These are phyloP conservation scores for Riparia riparia DNA, from an alignment of 2,113 vertebrate genomes.

Conservation along the genomic window DNA sequence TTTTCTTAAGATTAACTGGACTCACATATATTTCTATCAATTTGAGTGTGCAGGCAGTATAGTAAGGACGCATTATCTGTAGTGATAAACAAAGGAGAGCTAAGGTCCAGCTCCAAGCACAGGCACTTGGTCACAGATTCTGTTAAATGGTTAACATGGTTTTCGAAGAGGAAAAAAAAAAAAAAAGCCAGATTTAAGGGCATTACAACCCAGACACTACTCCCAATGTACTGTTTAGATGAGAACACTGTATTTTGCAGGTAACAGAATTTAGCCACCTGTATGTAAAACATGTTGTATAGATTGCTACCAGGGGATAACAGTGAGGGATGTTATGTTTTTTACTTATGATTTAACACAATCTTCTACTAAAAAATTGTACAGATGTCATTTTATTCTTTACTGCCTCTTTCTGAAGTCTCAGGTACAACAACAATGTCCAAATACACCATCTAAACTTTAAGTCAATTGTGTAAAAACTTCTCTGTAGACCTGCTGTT, in stretches of 20 bases:
- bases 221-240: neutral
- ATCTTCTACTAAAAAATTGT: neutral
- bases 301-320: neutral
- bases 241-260: neutral
- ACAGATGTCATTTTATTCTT: neutral
- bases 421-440: neutral
- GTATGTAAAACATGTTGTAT: neutral
- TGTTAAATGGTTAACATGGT: neutral
- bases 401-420: neutral
- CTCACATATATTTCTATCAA: neutral
- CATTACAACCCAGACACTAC: neutral
- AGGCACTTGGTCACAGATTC: neutral
- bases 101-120: neutral
- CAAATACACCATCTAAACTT: neutral
- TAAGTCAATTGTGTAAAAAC: neutral
- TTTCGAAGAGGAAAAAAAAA: neutral
- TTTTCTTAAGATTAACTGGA: neutral
- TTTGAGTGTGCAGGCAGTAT: neutral
- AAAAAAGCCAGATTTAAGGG: neutral
- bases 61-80: neutral
- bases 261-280: neutral
- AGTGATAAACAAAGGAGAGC: neutral
- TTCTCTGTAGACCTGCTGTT: neutral
- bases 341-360: neutral
- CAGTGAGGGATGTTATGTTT: neutral